These are phyloP conservation scores for Lepidocyrtinus sp. DNA, from an alignment of 2,888 invertebrate genomes.

Conservation along the genomic window DNA sequence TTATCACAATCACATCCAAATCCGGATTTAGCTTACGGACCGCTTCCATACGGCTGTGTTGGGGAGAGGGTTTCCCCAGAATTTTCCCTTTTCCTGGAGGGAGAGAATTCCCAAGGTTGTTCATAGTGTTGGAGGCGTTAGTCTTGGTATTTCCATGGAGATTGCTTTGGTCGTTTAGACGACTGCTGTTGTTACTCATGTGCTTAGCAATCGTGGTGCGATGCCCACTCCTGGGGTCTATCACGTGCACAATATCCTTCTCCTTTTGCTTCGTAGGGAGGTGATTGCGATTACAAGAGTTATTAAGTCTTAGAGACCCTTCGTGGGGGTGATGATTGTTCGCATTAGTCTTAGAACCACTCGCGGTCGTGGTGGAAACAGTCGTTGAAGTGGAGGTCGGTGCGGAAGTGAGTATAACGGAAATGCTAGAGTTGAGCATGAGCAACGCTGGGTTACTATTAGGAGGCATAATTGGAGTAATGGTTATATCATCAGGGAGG, in stretches of 20 bases:
- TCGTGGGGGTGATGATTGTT: conserved; percentile 27
- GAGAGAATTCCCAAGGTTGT: not conserved
- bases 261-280: conserved; percentile 41
- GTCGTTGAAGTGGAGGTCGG: conserved; percentile 32
- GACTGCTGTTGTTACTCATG: conserved; percentile 64
- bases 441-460: conserved; percentile 23
- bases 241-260: conserved; percentile 69
- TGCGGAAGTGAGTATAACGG: conserved; percentile 48
- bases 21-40: conserved; percentile 68
- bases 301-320: conserved; percentile 31
- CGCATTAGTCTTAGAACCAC: conserved; percentile 15
- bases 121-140: too few species aligned
- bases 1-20: conserved; percentile 69
- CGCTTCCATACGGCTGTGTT: conserved; percentile 54
- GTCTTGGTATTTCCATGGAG: conserved; percentile 28
- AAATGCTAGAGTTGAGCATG: conserved; percentile 52
- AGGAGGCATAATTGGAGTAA: conserved; percentile 64
- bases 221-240: conserved; percentile 65
- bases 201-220: conserved; percentile 69
- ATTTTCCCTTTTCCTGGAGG: not conserved
- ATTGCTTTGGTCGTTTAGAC: conserved; percentile 31
- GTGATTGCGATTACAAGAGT: conserved; percentile 32
- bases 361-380: conserved; percentile 23
- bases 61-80: conserved; percentile 5
- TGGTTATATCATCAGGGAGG: conserved; percentile 69